phyloP scores from a whole-genome alignment of 1,140 invertebrate genomes.

The Bombus consobrinus region DNA sequence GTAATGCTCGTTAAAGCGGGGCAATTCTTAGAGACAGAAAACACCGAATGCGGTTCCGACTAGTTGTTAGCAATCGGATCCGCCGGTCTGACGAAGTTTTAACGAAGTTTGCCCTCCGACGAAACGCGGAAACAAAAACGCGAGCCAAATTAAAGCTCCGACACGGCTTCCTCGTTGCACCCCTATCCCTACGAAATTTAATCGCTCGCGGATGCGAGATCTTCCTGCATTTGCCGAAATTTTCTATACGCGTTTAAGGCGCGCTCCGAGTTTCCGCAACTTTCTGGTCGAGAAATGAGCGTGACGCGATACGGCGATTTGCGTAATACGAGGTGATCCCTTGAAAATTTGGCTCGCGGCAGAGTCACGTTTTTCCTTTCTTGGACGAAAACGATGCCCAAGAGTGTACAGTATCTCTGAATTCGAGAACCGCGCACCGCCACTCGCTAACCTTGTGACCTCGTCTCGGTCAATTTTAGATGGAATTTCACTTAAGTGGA shows the following conservation, averaged over 20 bases:
- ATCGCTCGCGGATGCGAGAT: background rate
- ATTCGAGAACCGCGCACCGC: conserved; percentile 4
- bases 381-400: background rate
- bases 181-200: background rate
- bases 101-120: background rate
- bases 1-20: background rate
- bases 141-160: background rate
- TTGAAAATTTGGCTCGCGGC: background rate
- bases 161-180: background rate
- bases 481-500: conserved; percentile 12
- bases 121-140: background rate
- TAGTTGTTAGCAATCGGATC: no score
- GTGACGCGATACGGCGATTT: background rate
- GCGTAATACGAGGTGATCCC: no score
- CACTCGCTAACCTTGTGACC: conserved; percentile 26
- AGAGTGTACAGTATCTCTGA: background rate
- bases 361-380: background rate
- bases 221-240: no score
- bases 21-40: background rate
- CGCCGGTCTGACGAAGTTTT: background rate
- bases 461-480: conserved; percentile 15
- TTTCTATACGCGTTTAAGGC: no score
- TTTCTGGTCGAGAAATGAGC: no score
- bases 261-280: background rate
- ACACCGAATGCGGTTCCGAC: background rate